phyloP scores from a whole-genome alignment of 1,140 invertebrate species.

The Doryteuthis pealeii region DNA sequence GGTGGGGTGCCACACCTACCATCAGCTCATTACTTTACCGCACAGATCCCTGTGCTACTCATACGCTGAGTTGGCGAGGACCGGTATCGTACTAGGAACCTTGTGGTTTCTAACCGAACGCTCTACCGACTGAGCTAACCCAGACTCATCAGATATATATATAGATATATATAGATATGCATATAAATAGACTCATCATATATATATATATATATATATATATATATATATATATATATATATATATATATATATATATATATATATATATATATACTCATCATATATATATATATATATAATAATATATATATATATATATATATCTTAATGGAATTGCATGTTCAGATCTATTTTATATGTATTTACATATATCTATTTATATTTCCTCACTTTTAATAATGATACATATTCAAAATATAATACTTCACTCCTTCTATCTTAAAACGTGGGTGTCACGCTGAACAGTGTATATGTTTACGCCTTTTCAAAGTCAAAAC shows the following conservation, averaged over 20 bases:
- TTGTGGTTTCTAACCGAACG: no score
- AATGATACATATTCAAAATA: neutral
- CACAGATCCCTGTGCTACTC: no score
- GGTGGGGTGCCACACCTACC: no score
- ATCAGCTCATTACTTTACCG: no score
- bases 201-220: neutral
- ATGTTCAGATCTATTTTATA: neutral
- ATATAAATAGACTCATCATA: no score
- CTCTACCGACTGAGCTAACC: neutral
- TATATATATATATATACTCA: neutral
- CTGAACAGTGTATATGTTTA: neutral
- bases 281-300: neutral
- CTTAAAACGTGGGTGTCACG: neutral
- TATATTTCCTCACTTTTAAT: neutral
- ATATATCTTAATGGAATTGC: neutral
- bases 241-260: constrained; percentile 1
- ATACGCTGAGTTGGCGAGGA: no score
- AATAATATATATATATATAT: neutral
- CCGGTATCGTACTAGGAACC: no score
- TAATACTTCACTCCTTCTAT: neutral
- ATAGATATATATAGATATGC: no score
- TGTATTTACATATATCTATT: neutral
- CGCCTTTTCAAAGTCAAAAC: no score
- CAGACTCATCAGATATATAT: neutral
- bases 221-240: neutral